Evolutionary conservation across 2,888 invertebrate genomes (phyloP), one percentile per base, ranked within the genome.

Genomic region (Sicus ferrugineus): DNA sequence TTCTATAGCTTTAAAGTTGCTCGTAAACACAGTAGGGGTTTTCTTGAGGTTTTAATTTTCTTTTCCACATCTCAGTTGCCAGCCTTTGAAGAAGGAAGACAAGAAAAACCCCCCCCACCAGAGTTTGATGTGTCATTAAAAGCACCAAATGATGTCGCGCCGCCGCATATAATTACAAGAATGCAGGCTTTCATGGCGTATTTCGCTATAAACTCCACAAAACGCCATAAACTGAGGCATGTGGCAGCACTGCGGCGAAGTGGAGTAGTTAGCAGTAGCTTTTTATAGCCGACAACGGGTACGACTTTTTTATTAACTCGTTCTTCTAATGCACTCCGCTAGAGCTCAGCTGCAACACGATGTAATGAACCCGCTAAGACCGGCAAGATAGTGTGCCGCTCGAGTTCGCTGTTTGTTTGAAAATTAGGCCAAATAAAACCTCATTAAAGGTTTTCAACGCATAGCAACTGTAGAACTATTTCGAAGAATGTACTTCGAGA

Each of bases 131-230:
- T 19, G 19, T 0, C n/a, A 62, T 62, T 28, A 62, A 59, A 62
- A 3, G 26, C n/a, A 19, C 19, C 26, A n/a, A 26, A 50, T 28
- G 50, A 64, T 64, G 63, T 64, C 50, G 50, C 63, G 50, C 23
- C 58, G 21, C 19, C 28, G 28, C 11, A 28, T 38, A 26, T 62
- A 48, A 62, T 62, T 62, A 62, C 26, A 46, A 28, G 46, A 62
- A 28, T 62, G 48, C 62, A 48, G 46, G 0, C 19, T 42, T 62
- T 62, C 46, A 62, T 62, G 48, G 21, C 23, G 23, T 34, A 23
- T 62, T 62, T 62, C 19, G 62, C 11, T 28, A 48, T 62, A 46
- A 62, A 62, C 23, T 28, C 26, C 46, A 9, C n/a, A 16, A 62
- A 62, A 48, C 46, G 46, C 11, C 38, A 62, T 62, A 19, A 46